Base-by-base conservation (phyloP, 2,888 invertebrate species). In the Brachyptera putata region DNA sequence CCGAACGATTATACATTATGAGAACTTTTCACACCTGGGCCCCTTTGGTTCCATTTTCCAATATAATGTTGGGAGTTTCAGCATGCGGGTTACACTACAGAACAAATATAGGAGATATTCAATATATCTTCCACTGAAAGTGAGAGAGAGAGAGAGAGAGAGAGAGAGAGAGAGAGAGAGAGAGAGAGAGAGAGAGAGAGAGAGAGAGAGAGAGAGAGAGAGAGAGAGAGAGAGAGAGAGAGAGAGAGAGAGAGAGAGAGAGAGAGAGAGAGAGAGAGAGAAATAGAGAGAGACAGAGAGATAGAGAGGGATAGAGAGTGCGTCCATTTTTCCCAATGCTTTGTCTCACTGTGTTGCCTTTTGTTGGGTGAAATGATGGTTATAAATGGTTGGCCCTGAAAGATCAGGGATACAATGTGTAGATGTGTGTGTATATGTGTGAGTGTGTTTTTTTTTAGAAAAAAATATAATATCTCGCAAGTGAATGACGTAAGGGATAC, bases 321-420 rank as follows among this genome's bases (percentile, higher is more conserved):
- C 49, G 26, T n/a, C 46, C 49, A 50, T 50, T 50, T 50, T 50
- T 50, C 49, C 49, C 16, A 16, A 30, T 30, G 49, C 30, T 7
- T 50, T 50, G 49, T 50, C 49, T 26, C 30, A 50, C 49, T 50
- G 49, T 50, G 50, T 24, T 26, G 49, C 49, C 30, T 50, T 41
- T 50, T 50, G 49, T 50, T 50, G 49, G n/a, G n/a, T 21, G 30
- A 50, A 14, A 16, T 50, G 49, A 50, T 50, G 49, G 49, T 25
- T 22, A 50, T 50, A 50, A 50, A 50, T 50, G 25, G 26, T 26
- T 7, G 16, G 25, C 16, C 1, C 5, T 50, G 49, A 14, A 26
- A 50, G 49, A 25, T 25, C 49, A 30, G 26, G 49, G 49, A 50
- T 30, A 50, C 26, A 50, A 50, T 50, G 49, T 48, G 22, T 48